phyloP scores from a whole-genome alignment of 2,797 vertebrate genomes.

The Macroramphosus scolopax region DNA sequence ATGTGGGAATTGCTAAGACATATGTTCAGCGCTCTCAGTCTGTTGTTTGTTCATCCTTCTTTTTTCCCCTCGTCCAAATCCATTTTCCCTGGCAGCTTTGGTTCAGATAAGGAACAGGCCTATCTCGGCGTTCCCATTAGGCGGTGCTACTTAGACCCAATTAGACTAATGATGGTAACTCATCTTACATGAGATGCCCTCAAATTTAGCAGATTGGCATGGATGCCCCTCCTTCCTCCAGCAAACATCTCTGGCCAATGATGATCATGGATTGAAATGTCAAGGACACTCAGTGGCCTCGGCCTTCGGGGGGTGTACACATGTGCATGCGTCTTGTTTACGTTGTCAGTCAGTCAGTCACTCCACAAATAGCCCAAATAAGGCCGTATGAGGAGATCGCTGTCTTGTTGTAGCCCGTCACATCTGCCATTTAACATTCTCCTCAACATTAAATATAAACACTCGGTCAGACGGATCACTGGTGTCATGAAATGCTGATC shows the following conservation, averaged over 20 bases:
- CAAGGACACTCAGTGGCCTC: constrained; percentile 49
- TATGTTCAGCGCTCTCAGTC: constrained; percentile 60
- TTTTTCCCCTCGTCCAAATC: constrained; percentile 46
- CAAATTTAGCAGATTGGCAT: constrained; percentile 47
- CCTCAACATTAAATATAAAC: too few species aligned
- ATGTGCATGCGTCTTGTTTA: constrained; percentile 55
- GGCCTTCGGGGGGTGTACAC: constrained; percentile 43
- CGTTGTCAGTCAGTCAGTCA: constrained; percentile 48
- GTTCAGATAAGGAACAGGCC: constrained; percentile 57
- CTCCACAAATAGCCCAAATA: constrained; percentile 44
- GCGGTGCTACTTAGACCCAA: constrained; percentile 60
- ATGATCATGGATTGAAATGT: constrained; percentile 64
- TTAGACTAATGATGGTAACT: constrained; percentile 65
- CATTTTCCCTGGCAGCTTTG: constrained; percentile 59
- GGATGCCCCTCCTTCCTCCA: constrained; percentile 11
- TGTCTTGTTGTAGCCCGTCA: constrained; percentile 17
- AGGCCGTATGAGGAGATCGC: constrained; percentile 14
- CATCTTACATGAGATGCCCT: constrained; percentile 55
- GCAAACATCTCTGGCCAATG: constrained; percentile 41
- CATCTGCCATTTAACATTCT: too few species aligned
- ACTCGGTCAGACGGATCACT: too few species aligned
- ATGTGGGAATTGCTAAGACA: constrained; percentile 58
- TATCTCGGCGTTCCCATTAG: constrained; percentile 53
- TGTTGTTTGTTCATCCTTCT: constrained; percentile 61
- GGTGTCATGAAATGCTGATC: too few species aligned